These are phyloP conservation scores for Numenius phaeopus DNA, from an alignment of 2,797 vertebrate species.

Conservation along the genomic window DNA sequence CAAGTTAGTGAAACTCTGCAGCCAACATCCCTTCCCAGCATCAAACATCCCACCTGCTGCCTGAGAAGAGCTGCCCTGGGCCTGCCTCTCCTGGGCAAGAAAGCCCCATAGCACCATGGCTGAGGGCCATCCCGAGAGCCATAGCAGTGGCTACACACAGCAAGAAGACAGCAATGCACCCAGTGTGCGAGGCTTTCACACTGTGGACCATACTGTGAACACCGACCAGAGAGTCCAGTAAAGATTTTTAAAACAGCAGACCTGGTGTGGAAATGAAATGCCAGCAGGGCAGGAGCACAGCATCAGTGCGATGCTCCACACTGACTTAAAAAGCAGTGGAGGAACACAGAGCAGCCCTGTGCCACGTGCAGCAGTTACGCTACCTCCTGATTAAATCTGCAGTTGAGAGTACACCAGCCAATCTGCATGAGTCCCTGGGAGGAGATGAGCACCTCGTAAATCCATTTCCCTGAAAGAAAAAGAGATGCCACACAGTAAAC, in stretches of 20 bases:
- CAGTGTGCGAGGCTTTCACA: background rate
- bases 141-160: rapidly evolving
- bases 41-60: background rate
- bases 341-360: background rate
- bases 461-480: slow-evolving; percentile 90
- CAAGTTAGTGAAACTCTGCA: background rate
- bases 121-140: background rate
- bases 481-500: background rate
- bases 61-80: background rate
- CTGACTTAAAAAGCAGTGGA: background rate
- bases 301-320: background rate
- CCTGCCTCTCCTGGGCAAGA: background rate
- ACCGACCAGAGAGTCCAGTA: background rate
- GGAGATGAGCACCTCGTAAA: slow-evolving; percentile 98
- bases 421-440: slow-evolving; percentile 99
- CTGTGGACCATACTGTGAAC: background rate
- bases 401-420: slow-evolving; percentile 96
- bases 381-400: slow-evolving; percentile 99
- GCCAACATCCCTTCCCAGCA: background rate
- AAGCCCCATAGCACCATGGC: background rate
- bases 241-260: background rate
- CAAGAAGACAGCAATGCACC: background rate
- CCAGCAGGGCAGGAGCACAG: background rate
- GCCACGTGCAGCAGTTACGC: background rate
- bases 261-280: background rate